phyloP scores from a whole-genome alignment of 1,140 invertebrate genomes.

The Xylocopa sonorina region DNA sequence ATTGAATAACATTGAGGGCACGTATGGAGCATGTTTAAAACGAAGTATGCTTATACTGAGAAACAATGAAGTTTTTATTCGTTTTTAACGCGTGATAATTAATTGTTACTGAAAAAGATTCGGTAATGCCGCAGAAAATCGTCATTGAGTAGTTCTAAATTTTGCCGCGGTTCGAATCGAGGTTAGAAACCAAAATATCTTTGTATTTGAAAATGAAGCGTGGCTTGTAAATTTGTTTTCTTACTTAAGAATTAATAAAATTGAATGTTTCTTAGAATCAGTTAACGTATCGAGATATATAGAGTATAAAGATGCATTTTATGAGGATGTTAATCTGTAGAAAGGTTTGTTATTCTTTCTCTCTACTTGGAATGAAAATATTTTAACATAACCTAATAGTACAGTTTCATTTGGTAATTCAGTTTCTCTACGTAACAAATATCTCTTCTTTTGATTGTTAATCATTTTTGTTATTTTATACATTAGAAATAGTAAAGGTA shows the following conservation, averaged over 20 bases:
- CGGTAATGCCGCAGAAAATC: no score
- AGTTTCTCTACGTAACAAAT: no score
- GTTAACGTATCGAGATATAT: neutral
- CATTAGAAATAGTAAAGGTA: no score
- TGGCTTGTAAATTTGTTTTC: neutral
- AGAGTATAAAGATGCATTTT: constrained; percentile 13
- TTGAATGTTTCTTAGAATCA: neutral
- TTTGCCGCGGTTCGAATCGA: neutral
- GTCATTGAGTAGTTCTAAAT: neutral
- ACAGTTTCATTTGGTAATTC: no score
- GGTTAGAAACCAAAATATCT: neutral
- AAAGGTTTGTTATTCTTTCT: constrained; percentile 21
- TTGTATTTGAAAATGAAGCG: neutral
- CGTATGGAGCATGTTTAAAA: no score
- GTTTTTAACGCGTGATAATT: no score
- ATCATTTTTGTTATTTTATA: no score
- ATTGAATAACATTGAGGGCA: no score
- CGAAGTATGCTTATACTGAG: no score
- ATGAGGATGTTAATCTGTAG: neutral
- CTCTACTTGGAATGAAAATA: neutral
- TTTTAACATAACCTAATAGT: constrained; percentile 2
- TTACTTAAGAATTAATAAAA: neutral
- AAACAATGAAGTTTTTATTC: no score
- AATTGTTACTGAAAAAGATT: no score
- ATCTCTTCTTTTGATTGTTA: neutral